phyloP scores from a whole-genome alignment of 2,888 invertebrate species.

The Buathra laborator region DNA sequence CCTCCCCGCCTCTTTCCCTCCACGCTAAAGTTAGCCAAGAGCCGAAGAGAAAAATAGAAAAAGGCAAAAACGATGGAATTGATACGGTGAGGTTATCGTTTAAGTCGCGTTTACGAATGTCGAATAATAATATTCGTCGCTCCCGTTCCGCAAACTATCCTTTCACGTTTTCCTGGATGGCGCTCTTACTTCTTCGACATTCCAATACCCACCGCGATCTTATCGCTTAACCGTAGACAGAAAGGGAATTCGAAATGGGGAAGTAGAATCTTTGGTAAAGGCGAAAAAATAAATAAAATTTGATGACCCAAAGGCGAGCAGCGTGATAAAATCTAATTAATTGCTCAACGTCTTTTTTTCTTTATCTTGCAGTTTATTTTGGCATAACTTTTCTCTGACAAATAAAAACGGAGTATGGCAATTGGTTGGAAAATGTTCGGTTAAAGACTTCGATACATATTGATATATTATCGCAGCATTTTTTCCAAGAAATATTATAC shows the following conservation, averaged over 20 bases:
- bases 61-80: slow-evolving; percentile 35
- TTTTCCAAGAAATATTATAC: too few relatives aligned
- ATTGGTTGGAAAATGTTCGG: too few relatives aligned
- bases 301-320: neutral
- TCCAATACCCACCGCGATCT: neutral
- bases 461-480: too few relatives aligned
- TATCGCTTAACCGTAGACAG: slow-evolving; percentile 13
- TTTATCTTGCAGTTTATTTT: too few relatives aligned
- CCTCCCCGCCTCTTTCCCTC: neutral
- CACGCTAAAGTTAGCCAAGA: slow-evolving; percentile 36
- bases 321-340: slow-evolving; percentile 17
- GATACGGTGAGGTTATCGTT: slow-evolving; percentile 55
- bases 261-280: slow-evolving; percentile 5
- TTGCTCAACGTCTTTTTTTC: too few relatives aligned
- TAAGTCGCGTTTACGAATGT: slow-evolving; percentile 57
- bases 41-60: slow-evolving; percentile 5
- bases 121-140: slow-evolving; percentile 62
- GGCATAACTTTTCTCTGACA: too few relatives aligned
- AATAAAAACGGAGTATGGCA: too few relatives aligned
- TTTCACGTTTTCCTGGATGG: slow-evolving; percentile 29
- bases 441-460: too few relatives aligned
- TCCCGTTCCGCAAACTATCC: slow-evolving; percentile 20
- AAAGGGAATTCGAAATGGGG: neutral
- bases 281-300: slow-evolving; percentile 21
- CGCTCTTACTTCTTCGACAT: neutral